These are phyloP conservation scores for Indicator maculatus DNA, from an alignment of 2,113 vertebrate genomes.

Conservation along the genomic window DNA sequence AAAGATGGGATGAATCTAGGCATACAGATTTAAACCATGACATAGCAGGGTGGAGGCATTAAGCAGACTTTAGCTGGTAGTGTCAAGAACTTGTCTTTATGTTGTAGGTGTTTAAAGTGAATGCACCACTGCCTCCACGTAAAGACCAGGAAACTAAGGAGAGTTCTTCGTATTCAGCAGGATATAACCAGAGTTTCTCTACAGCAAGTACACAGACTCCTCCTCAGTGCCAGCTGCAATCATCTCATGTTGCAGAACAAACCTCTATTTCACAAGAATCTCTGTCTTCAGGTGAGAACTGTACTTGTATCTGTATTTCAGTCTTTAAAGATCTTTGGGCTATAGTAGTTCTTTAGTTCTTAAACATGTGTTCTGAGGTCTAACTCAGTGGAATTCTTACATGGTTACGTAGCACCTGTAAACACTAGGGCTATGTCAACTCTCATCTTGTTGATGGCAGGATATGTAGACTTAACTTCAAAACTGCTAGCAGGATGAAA, in stretches of 20 bases:
- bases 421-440: not conserved
- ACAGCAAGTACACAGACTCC: constrained; percentile 92
- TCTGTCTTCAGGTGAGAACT: constrained; percentile 71
- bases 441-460: not conserved
- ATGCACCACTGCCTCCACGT: constrained; percentile 79
- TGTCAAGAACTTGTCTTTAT: not conserved
- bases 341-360: not conserved
- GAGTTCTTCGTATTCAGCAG: constrained; percentile 73
- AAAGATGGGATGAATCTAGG: not conserved
- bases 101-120: constrained; percentile 87
- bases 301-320: not conserved
- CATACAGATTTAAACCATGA: not conserved
- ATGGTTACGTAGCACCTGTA: not conserved
- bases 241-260: constrained; percentile 77
- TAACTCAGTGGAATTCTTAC: not conserved
- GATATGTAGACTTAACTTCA: not conserved
- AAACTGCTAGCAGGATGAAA: not conserved
- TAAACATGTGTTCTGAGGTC: not conserved
- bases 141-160: constrained; percentile 82
- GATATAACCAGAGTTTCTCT: constrained; percentile 79
- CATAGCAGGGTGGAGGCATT: not conserved
- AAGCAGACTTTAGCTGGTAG: not conserved
- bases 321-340: not conserved
- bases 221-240: constrained; percentile 82
- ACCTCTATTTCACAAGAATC: constrained; percentile 75